Percentiles rank a stretch among this genome's conserved stretches.
Evolutionary conservation across 1,140 invertebrate genomes (phyloP).

Genomic region (Leptonema lineaticorne): DNA sequence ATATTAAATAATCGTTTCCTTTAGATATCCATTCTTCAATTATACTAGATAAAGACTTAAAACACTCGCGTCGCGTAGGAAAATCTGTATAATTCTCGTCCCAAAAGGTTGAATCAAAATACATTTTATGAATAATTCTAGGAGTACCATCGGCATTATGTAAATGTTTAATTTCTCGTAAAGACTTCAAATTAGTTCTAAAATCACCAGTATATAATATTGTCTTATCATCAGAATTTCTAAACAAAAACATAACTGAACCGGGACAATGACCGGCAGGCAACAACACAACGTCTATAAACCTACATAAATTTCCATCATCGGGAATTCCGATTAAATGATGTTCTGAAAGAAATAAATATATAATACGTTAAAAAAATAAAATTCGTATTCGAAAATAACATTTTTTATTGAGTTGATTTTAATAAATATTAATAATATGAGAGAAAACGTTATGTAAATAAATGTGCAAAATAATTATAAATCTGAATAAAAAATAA

Average conservation of each 20-base stretch:
- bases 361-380: background rate
- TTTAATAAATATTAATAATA: background rate
- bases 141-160: conserved; percentile 51
- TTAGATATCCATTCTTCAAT: conserved; percentile 58
- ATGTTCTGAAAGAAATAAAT: conserved; percentile 45
- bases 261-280: conserved; percentile 72
- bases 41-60: conserved; percentile 52
- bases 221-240: conserved; percentile 47
- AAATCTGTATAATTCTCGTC: conserved; percentile 54
- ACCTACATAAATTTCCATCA: conserved; percentile 45
- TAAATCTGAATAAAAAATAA: background rate
- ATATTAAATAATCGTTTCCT: conserved; percentile 53
- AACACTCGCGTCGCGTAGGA: conserved; percentile 60
- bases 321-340: conserved; percentile 32
- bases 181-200: conserved; percentile 57
- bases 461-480: background rate
- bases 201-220: conserved; percentile 75
- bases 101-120: conserved; percentile 73
- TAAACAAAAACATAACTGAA: conserved; percentile 73
- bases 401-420: background rate
- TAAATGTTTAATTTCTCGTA: conserved; percentile 58
- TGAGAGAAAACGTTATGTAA: too few species aligned
- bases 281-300: conserved; percentile 56
- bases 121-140: conserved; percentile 62
- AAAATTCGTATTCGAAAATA: background rate